Percentiles rank a stretch among this genome's conserved stretches.
These are phyloP conservation scores for Eledona agricola DNA, from an alignment of 2,888 invertebrate genomes.

Conservation along the genomic window DNA sequence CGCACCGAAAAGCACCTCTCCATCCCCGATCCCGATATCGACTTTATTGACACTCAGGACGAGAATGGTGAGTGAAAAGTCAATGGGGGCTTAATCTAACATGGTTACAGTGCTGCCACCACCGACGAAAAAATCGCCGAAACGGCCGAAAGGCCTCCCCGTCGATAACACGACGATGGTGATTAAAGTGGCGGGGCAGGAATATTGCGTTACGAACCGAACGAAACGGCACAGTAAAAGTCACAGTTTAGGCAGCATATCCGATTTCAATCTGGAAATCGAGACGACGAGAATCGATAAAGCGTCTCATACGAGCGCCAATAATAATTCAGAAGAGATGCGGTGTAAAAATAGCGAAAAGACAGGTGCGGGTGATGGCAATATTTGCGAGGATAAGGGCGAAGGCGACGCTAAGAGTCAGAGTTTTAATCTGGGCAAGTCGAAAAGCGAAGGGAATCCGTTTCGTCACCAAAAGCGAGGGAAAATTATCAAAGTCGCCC, in stretches of 20 bases:
- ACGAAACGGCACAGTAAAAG: slow-evolving; percentile 58
- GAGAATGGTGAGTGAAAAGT: slow-evolving; percentile 51
- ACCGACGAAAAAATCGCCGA: slow-evolving; percentile 50
- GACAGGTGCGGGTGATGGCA: slow-evolving; percentile 7
- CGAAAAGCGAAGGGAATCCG: slow-evolving; percentile 61
- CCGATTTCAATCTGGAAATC: slow-evolving; percentile 57
- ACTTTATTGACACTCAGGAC: slow-evolving; percentile 72
- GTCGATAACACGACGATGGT: slow-evolving; percentile 61
- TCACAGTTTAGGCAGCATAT: slow-evolving; percentile 60
- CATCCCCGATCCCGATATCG: slow-evolving; percentile 73
- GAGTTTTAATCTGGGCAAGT: slow-evolving; percentile 56
- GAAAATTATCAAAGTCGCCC: slow-evolving; percentile 57
- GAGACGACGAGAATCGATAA: slow-evolving; percentile 54
- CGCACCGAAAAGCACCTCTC: slow-evolving; percentile 72
- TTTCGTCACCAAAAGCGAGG: slow-evolving; percentile 58
- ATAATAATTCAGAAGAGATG: slow-evolving; percentile 21
- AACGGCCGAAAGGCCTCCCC: slow-evolving; percentile 49
- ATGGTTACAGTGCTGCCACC: slow-evolving; percentile 39
- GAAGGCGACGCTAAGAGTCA: slow-evolving; percentile 23
- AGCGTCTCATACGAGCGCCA: slow-evolving; percentile 43
- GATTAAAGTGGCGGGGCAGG: slow-evolving; percentile 62
- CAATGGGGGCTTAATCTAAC: slow-evolving; percentile 7
- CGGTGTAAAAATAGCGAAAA: slow-evolving; percentile 33
- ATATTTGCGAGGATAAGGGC: slow-evolving; percentile 10
- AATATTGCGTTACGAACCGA: slow-evolving; percentile 60